Evolutionary conservation across 2,113 vertebrate species (phyloP), one percentile per base, ranked within the genome.

Genomic region (Phalacrocorax pelagicus): DNA sequence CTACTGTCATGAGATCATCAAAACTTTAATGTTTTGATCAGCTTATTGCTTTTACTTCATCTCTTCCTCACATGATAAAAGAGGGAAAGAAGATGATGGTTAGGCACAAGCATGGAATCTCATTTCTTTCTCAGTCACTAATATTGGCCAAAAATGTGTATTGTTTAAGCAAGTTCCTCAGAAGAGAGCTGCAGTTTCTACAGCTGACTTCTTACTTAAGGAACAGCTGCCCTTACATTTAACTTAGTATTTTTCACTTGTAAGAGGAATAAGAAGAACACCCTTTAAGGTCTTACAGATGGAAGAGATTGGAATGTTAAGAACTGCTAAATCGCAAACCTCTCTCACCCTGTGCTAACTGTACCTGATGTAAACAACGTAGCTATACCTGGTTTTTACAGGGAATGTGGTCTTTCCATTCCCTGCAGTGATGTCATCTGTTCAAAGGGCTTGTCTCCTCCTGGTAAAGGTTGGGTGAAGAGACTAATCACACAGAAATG

Each of bases 11-110:
- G 94, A 94, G 96, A 80, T 96, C 65, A 97, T 84, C 75, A 90
- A 96, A 97, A 97, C 94, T 29, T 72, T 1, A 62, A 71, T 47
- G 83, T 81, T 86, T 92, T 96, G 51, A 96, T 94, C 82, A 95
- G 51, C 92, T 55, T 96, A 91, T 92, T 95, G 95, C 95, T 98
- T 95, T 96, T 88, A 88, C 88, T 94, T 83, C 78, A 94, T 95
- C 55, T 95, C 84, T 80, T 93, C 44, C n/a, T 61, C 82, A 85
- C 19, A 22, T 29, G 52, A 22, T n/a, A 66, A 49, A 86, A 73
- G 80, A 94, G 38, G 66, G 24, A 94, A 97, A 87, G 77, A 84
- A 22, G 88, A 77, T 34, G 80, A 96, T 8, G 59, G 34, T 91
- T 24, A 92, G 90, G 92, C 86, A 96, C 38, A 63, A 65, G 88